These are phyloP conservation scores for Barypeithes pellucidus DNA, from an alignment of 2,888 invertebrate species.

Conservation along the genomic window DNA sequence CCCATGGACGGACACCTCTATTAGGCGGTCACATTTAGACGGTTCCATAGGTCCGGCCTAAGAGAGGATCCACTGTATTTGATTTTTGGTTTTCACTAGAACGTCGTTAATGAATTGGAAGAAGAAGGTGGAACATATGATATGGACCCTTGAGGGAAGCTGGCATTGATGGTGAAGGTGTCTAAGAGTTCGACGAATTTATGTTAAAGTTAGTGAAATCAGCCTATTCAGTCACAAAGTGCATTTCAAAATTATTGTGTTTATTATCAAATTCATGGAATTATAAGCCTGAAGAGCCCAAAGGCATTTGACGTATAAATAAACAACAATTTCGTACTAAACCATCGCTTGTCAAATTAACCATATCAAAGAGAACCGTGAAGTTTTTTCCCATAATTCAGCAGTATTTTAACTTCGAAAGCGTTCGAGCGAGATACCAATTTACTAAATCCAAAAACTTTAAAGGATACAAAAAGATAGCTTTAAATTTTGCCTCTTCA, in stretches of 20 bases:
- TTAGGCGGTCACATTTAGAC: too few species aligned
- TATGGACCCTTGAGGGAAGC: too few species aligned
- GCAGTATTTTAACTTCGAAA: constrained; percentile 6
- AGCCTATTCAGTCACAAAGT: too few species aligned
- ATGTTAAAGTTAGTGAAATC: too few species aligned
- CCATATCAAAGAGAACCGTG: neutral
- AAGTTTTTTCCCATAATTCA: constrained; percentile 7
- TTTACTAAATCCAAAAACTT: constrained; percentile 5
- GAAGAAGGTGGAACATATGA: too few species aligned
- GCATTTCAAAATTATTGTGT: neutral
- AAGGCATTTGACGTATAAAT: neutral
- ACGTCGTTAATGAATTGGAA: too few species aligned
- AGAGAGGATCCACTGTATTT: too few species aligned
- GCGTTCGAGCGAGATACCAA: neutral
- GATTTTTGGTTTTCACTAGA: too few species aligned
- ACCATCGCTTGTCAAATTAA: neutral
- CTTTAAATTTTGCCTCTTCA: neutral
- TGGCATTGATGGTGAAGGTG: too few species aligned
- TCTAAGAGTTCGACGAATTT: too few species aligned
- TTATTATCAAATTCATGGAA: neutral
- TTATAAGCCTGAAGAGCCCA: neutral
- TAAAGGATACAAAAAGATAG: neutral
- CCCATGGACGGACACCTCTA: too few species aligned
- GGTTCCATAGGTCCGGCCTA: too few species aligned
- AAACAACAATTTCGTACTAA: neutral